Percentiles rank a stretch among this genome's conserved stretches.
Evolutionary conservation across 1,140 invertebrate genomes (phyloP).

Genomic region (Thrips palmi): DNA sequence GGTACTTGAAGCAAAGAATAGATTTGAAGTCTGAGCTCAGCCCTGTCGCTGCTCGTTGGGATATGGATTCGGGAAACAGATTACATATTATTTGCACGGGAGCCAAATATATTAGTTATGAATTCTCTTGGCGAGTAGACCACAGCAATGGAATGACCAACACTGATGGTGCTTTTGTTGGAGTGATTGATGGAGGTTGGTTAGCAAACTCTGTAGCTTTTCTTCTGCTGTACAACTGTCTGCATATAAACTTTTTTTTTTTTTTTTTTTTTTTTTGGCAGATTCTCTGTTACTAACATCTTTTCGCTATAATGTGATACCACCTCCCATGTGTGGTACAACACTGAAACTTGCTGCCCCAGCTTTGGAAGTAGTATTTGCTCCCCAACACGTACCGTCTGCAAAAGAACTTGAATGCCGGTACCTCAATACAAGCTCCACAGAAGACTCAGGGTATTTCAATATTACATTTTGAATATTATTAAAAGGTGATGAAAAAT

Average conservation of each 20-base stretch:
- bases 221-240: conserved; percentile 6
- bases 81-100: conserved; percentile 35
- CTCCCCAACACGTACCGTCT: conserved; percentile 12
- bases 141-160: conserved; percentile 28
- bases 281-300: conserved; percentile 32
- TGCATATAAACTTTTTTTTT: conserved; percentile 3
- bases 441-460: no score
- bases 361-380: conserved; percentile 23
- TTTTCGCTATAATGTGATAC: conserved; percentile 31
- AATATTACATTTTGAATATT: no score
- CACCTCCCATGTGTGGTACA: conserved; percentile 37
- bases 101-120: conserved; percentile 34
- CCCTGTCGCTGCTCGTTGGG: conserved; percentile 40
- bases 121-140: conserved; percentile 40
- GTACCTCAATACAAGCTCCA: no score
- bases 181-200: conserved; percentile 57
- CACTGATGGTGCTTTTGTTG: conserved; percentile 38
- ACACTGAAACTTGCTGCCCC: conserved; percentile 21
- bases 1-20: conserved; percentile 70
- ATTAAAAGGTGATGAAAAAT: no score
- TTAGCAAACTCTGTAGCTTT: conserved; percentile 4
- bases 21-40: conserved; percentile 27
- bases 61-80: conserved; percentile 32
- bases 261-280: conserved; percentile 16
- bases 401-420: no score